A percentile compares a stretch with the other conserved stretches of the same genome.
These are phyloP conservation scores for Chrysochloris asiatica DNA, from an alignment of 2,113 vertebrate genomes.

Conservation along the genomic window DNA sequence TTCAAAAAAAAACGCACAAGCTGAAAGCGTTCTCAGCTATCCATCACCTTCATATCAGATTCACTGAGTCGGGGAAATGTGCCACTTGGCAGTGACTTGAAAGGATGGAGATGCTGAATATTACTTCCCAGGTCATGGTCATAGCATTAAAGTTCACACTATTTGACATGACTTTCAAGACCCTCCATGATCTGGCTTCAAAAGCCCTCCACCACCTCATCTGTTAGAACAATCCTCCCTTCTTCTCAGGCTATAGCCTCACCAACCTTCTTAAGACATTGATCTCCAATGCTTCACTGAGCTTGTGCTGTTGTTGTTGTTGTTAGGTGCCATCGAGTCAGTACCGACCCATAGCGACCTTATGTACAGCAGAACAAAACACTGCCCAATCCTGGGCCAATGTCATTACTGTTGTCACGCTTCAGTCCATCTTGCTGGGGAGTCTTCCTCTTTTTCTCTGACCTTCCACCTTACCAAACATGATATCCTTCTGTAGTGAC, in stretches of 20 bases:
- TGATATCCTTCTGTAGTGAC: too few species aligned
- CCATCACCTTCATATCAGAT: conserved; percentile 4
- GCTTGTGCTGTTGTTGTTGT: too few species aligned
- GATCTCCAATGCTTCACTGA: background rate
- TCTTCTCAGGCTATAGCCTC: background rate
- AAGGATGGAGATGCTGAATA: background rate
- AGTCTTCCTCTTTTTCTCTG: too few species aligned
- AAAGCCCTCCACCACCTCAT: background rate
- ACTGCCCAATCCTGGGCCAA: too few species aligned
- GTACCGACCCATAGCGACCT: too few species aligned
- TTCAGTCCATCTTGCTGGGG: too few species aligned
- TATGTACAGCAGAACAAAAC: too few species aligned
- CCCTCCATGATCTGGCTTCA: background rate
- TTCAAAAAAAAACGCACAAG: conserved; percentile 62
- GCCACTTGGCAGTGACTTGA: conserved; percentile 45
- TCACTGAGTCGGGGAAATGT: conserved; percentile 56
- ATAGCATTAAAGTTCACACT: conserved; percentile 35
- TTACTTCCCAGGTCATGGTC: background rate
- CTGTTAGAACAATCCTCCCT: background rate
- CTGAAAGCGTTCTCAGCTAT: conserved; percentile 34
- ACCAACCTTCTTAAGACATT: background rate
- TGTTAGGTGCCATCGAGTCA: too few species aligned
- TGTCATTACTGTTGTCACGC: too few species aligned
- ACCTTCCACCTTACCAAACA: too few species aligned
- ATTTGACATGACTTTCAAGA: conserved; percentile 16